Conservation (phyloP, 1,140 invertebrate species). For the Pogonus chalceus region DNA sequence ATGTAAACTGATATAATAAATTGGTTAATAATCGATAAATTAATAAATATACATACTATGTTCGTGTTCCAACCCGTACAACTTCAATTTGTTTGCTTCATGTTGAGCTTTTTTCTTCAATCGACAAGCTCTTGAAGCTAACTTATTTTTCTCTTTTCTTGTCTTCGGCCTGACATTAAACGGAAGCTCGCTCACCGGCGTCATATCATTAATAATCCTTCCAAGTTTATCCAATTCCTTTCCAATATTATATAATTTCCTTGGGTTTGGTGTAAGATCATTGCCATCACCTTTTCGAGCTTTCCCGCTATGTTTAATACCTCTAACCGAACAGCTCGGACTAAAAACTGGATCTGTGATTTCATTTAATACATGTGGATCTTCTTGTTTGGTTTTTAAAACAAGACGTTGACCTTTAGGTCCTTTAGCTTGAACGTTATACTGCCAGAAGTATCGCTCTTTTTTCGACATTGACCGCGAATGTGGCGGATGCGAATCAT, state of each 20-base stretch:
- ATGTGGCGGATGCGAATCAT: slow-evolving; percentile 50
- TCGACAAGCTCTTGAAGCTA: slow-evolving; percentile 90
- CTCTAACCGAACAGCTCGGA: slow-evolving; percentile 75
- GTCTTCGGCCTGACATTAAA: slow-evolving; percentile 82
- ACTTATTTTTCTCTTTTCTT: slow-evolving; percentile 95
- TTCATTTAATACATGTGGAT: slow-evolving; percentile 86
- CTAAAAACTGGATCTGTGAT: slow-evolving; percentile 90
- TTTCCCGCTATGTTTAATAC: slow-evolving; percentile 88
- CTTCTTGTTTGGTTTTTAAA: slow-evolving; percentile 69
- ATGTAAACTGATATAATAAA: too few relatives aligned
- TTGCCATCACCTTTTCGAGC: slow-evolving; percentile 95
- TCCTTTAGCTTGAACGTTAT: slow-evolving; percentile 96
- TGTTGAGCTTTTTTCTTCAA: slow-evolving; percentile 92
- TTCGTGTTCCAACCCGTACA: slow-evolving; percentile 86
- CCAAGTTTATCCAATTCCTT: slow-evolving; percentile 88
- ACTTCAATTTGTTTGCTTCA: slow-evolving; percentile 90
- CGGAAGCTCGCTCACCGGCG: slow-evolving; percentile 85
- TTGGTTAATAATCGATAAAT: too few relatives aligned
- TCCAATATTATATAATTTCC: slow-evolving; percentile 82
- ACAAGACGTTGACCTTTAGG: slow-evolving; percentile 85
- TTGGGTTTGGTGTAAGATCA: slow-evolving; percentile 89
- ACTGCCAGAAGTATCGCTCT: slow-evolving; percentile 94
- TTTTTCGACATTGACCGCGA: slow-evolving; percentile 49
- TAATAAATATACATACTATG: too few relatives aligned
- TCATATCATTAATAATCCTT: slow-evolving; percentile 89